Percentiles rank a stretch among this genome's conserved stretches.
These are phyloP conservation scores for Criorhina ranunculi DNA, from an alignment of 2,888 invertebrate species.

Conservation along the genomic window DNA sequence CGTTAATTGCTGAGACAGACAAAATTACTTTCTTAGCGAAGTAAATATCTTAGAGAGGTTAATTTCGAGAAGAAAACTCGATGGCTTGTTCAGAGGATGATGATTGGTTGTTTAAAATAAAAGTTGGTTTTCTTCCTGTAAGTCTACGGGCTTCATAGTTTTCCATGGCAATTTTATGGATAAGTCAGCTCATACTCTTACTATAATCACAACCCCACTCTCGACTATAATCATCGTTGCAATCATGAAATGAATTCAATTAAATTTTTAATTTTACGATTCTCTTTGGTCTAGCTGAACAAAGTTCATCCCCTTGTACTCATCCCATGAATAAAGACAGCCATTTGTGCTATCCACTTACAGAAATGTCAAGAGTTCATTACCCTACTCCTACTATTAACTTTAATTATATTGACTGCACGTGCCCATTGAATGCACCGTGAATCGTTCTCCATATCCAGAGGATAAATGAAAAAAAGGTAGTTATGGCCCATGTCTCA, in stretches of 20 bases:
- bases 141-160: no score
- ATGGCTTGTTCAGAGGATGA: background rate
- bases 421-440: slow-evolving; percentile 4
- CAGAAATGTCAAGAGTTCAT: background rate
- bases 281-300: no score
- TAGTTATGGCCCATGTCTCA: background rate
- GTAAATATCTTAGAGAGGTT: slow-evolving; percentile 16
- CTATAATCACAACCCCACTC: no score
- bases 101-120: background rate
- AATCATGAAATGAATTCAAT: no score
- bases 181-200: no score
- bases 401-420: slow-evolving; percentile 23
- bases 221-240: no score
- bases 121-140: no score
- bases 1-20: slow-evolving; percentile 42
- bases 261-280: background rate
- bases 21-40: slow-evolving; percentile 26
- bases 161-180: no score
- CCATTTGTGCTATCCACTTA: no score
- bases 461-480: background rate
- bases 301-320: no score
- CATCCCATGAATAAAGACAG: background rate
- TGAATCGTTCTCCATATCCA: background rate
- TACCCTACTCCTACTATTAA: slow-evolving; percentile 5
- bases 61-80: background rate